Percentiles rank a stretch among this genome's conserved stretches.
Conservation (phyloP, 1,140 invertebrate species). For the Papilio xuthus region DNA sequence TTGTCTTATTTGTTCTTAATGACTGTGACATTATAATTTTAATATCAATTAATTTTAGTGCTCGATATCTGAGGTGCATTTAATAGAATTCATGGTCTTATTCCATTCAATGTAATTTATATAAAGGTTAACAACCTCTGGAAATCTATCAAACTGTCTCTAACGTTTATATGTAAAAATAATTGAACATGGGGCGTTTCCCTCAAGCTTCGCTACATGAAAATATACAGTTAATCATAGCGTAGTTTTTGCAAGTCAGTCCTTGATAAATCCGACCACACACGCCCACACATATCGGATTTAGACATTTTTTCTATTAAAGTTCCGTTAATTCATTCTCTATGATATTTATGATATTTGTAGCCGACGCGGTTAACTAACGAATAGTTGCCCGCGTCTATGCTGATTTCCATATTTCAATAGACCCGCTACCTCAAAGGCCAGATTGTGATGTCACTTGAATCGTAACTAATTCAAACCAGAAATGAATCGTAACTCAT, state of each 20-base stretch:
- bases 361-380: not conserved
- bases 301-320: not conserved
- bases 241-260: not conserved
- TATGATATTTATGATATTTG: not conserved
- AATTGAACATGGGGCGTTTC: not conserved
- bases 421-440: slow-evolving; percentile 2
- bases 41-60: not conserved
- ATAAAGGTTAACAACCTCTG: too few species aligned
- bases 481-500: not conserved
- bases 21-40: not conserved
- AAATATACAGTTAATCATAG: slow-evolving; percentile 10
- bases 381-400: not conserved
- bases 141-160: too few species aligned
- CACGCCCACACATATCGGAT: not conserved
- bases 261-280: not conserved
- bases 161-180: too few species aligned
- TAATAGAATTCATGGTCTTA: too few species aligned
- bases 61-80: too few species aligned
- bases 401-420: not conserved
- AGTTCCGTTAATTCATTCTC: slow-evolving; percentile 8
- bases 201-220: not conserved
- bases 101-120: too few species aligned
- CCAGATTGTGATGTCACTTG: not conserved
- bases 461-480: not conserved
- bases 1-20: not conserved